phyloP scores from a whole-genome alignment of 2,113 vertebrate genomes.

The Columba livia region DNA sequence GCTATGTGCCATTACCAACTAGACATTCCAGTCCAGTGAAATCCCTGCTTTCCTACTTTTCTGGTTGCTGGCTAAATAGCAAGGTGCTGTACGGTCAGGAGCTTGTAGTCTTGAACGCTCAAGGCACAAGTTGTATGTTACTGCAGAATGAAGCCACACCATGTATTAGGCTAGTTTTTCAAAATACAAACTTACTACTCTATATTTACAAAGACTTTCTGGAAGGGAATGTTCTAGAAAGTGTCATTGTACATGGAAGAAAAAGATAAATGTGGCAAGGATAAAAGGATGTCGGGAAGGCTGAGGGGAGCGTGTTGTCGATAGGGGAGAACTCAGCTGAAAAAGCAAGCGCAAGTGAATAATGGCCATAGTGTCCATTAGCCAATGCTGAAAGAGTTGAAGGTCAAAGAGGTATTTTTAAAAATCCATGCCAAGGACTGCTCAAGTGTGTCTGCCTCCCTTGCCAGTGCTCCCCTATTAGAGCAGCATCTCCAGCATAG shows the following conservation, averaged over 20 bases:
- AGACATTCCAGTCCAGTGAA: background rate
- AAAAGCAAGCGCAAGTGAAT: background rate
- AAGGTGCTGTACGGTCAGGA: background rate
- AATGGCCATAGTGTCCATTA: background rate
- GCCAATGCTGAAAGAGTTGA: accelerated
- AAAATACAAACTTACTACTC: background rate
- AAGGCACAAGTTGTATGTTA: background rate
- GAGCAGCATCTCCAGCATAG: background rate
- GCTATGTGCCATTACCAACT: background rate
- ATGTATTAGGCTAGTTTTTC: background rate
- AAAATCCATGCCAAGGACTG: background rate
- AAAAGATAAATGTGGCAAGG: background rate
- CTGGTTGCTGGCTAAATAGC: background rate
- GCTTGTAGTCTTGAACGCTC: background rate
- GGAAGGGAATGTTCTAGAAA: background rate
- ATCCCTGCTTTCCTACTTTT: background rate
- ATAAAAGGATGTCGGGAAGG: background rate
- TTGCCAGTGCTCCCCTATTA: background rate
- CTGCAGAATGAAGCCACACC: background rate
- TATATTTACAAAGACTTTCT: background rate
- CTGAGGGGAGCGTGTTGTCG: background rate
- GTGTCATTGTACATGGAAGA: background rate
- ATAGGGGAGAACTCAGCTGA: background rate
- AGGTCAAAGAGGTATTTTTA: background rate
- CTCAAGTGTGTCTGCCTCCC: background rate